A percentile compares a stretch with the other conserved stretches of the same genome.
Conservation (phyloP, 1,140 invertebrate species). For the Orchestia grillus region DNA sequence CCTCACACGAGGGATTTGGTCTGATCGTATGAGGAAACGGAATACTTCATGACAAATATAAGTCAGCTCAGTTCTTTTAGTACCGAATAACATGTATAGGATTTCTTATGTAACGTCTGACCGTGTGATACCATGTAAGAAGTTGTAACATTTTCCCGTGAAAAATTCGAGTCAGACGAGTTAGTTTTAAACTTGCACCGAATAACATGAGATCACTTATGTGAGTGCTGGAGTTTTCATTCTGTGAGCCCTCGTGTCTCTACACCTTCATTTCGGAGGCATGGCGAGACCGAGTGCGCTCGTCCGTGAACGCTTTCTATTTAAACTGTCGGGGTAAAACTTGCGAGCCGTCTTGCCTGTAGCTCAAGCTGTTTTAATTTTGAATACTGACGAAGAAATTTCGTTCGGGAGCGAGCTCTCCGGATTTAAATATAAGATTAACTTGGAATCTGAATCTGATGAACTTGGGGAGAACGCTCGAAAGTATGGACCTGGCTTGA, state of each 20-base stretch:
- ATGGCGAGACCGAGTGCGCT: background rate
- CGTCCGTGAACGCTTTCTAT: background rate
- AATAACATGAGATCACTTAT: background rate
- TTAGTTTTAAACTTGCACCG: background rate
- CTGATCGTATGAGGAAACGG: too few species aligned
- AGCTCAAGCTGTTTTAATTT: conserved; percentile 9
- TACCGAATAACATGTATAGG: too few species aligned
- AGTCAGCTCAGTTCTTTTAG: too few species aligned
- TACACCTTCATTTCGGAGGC: background rate
- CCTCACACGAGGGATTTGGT: too few species aligned
- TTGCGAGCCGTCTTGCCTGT: background rate
- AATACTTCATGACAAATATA: too few species aligned
- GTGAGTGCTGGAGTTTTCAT: background rate
- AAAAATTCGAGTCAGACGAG: background rate
- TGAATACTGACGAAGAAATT: conserved; percentile 9
- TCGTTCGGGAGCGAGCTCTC: background rate
- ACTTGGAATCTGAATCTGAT: background rate
- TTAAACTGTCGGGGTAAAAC: background rate
- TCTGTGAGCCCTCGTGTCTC: background rate
- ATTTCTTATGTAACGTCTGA: background rate
- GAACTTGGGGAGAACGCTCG: background rate
- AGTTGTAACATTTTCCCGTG: background rate
- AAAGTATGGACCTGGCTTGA: background rate
- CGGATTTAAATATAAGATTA: conserved; percentile 3
- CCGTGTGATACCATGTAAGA: background rate